Conservation (phyloP, 2,888 invertebrate species). For the Cheilosia vulpina region DNA sequence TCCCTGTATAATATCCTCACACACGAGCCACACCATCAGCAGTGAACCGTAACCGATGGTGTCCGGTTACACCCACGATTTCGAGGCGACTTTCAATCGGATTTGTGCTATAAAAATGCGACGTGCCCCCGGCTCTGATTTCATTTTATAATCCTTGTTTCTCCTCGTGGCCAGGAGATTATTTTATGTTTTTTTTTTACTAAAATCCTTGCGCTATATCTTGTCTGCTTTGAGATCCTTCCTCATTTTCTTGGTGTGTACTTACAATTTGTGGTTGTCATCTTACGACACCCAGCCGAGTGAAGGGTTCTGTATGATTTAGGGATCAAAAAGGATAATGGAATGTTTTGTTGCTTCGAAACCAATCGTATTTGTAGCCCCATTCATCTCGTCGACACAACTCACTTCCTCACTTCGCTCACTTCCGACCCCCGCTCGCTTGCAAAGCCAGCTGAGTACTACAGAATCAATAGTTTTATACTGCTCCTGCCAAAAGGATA, state of each 20-base stretch:
- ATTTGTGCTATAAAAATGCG: constrained; percentile 19
- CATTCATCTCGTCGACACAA: constrained; percentile 30
- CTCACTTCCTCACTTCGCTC: too few species aligned
- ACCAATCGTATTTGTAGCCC: constrained; percentile 58
- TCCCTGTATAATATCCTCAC: not conserved
- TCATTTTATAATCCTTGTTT: constrained; percentile 60
- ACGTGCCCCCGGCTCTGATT: constrained; percentile 61
- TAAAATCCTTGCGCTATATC: constrained; percentile 28
- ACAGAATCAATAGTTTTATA: constrained; percentile 21
- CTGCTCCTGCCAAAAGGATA: not conserved
- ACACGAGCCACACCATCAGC: not conserved
- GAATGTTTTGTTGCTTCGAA: constrained; percentile 53
- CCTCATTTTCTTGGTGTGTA: constrained; percentile 16
- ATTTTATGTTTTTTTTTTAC: constrained; percentile 20
- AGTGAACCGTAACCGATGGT: not conserved
- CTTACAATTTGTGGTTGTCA: constrained; percentile 36
- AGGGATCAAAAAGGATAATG: constrained; percentile 56
- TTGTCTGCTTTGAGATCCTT: constrained; percentile 14
- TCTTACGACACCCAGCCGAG: constrained; percentile 39
- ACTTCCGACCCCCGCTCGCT: not conserved
- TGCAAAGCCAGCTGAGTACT: constrained; percentile 17
- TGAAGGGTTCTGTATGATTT: constrained; percentile 49
- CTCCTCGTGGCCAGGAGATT: not conserved
- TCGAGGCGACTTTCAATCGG: not conserved
- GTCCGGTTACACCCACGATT: constrained; percentile 10